Percentiles rank a stretch among this genome's conserved stretches.
These are phyloP conservation scores for Otus scops DNA, from an alignment of 2,797 vertebrate genomes.

Conservation along the genomic window DNA sequence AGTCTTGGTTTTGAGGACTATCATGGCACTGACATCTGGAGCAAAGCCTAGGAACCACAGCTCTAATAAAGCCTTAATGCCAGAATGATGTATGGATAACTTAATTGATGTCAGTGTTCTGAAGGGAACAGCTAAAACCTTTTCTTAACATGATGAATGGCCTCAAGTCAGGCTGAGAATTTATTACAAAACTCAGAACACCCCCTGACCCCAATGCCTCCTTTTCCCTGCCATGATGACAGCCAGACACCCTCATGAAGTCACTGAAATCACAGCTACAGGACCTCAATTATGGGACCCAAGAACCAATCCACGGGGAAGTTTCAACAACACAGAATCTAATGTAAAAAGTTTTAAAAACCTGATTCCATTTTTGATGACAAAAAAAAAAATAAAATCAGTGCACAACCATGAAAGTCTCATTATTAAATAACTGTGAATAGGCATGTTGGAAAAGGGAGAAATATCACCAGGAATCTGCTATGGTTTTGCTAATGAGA, in stretches of 20 bases:
- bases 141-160: constrained; percentile 23
- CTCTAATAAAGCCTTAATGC: background rate
- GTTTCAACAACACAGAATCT: background rate
- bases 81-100: background rate
- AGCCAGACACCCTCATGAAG: background rate
- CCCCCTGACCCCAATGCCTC: background rate
- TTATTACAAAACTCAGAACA: background rate
- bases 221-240: background rate
- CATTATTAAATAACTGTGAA: background rate
- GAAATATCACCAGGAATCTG: background rate
- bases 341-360: background rate
- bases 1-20: background rate
- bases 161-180: background rate
- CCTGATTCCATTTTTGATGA: background rate
- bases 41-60: background rate
- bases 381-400: background rate
- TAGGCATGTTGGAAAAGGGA: background rate
- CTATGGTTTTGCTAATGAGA: background rate
- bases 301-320: background rate
- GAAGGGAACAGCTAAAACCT: constrained; percentile 3
- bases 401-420: rapidly evolving
- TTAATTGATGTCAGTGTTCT: background rate
- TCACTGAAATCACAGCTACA: background rate
- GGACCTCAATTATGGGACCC: background rate
- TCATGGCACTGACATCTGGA: background rate